Evolutionary conservation across 2,888 invertebrate genomes (phyloP), one percentile per base, ranked within the genome.

Genomic region (Magallana nippona): DNA sequence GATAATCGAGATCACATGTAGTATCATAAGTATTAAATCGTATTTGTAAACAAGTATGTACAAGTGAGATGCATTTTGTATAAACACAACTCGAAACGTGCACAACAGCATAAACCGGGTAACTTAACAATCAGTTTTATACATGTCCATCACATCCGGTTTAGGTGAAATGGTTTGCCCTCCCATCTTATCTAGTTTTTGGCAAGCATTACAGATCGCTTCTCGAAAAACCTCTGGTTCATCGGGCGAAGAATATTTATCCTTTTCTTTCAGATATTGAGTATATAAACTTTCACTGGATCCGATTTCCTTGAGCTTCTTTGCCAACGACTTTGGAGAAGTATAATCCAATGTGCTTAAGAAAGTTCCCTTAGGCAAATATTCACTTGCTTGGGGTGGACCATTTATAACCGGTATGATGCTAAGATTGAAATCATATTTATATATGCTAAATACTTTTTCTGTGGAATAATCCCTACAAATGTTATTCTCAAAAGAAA

Each of bases 251-350:
- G 44, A 44, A 17, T 60, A 60, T 60, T 60, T 60, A n/a, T 60
- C 60, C 10, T 60, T 60, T 60, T 60, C 60, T n/a, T n/a, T 60
- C 15, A 60, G 15, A 60, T n/a, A 60, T 60, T 60, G 60, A 8
- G 60, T 60, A 60, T n/a, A 60, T n/a, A 60, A 60, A 60, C n/a
- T n/a, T n/a, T 60, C 60, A 15, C n/a, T 60, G 17, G 60, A 60
- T n/a, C 60, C 60, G 2, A 60, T 60, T 60, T 60, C 60, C n/a
- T 60, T 60, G 8, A 60, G 17, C n/a, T 60, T 60, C 10, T 60
- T n/a, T 60, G 60, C 60, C 17, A 60, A 60, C 10, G n/a, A 17
- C 17, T 60, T 10, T n/a, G 60, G 60, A n/a, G 60, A 60, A 11
- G 60, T 3, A 10, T n/a, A 60, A n/a, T 60, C 60, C 15, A 60